phyloP scores from a whole-genome alignment of 2,797 vertebrate species.

The Hapalemur alaotrensis region DNA sequence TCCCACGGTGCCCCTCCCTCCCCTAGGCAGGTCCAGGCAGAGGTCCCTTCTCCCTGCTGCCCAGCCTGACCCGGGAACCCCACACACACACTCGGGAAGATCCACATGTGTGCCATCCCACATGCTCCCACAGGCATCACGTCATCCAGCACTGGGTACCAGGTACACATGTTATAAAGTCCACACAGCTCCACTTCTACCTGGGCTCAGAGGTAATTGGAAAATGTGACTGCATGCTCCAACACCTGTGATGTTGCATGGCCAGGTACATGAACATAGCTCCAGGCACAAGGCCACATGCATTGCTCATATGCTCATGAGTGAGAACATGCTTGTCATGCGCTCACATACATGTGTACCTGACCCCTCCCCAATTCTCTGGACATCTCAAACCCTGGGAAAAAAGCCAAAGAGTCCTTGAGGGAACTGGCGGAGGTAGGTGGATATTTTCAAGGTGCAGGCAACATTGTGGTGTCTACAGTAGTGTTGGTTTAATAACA shows the following conservation, averaged over 20 bases:
- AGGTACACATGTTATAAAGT: background rate
- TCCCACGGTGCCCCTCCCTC: constrained; percentile 80
- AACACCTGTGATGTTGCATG: background rate
- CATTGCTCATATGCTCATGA: background rate
- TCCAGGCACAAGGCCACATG: background rate
- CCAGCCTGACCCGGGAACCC: constrained; percentile 69
- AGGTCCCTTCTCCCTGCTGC: constrained; percentile 54
- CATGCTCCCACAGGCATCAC: background rate
- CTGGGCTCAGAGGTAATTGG: background rate
- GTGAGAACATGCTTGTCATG: background rate
- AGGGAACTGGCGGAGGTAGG: background rate
- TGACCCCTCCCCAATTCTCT: background rate
- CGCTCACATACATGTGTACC: background rate
- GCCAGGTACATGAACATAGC: background rate
- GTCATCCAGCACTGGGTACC: background rate
- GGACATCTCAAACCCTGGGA: background rate
- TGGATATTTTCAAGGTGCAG: background rate
- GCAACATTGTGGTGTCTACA: background rate
- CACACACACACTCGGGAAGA: constrained; percentile 37
- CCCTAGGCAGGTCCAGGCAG: constrained; percentile 68
- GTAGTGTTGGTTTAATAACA: background rate
- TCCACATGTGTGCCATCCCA: constrained; percentile 11
- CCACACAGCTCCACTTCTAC: background rate
- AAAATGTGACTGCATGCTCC: background rate
- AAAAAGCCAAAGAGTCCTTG: background rate